phyloP scores from a whole-genome alignment of 2,113 vertebrate species.

The Tragulus kanchil region DNA sequence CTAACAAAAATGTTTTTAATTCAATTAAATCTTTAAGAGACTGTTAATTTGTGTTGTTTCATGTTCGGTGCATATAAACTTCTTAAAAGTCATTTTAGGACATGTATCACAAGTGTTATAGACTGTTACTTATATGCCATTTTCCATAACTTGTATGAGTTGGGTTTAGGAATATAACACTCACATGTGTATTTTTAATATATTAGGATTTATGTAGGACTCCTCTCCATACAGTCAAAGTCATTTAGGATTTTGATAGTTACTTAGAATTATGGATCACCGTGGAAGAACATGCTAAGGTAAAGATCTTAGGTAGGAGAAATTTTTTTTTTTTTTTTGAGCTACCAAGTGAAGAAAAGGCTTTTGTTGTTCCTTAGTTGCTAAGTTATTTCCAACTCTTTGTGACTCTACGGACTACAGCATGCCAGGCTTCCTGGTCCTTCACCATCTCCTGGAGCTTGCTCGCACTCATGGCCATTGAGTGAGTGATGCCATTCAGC shows the following conservation, averaged over 20 bases:
- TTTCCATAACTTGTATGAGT: background rate
- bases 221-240: background rate
- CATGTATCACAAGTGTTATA: background rate
- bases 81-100: slow-evolving; percentile 16
- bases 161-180: background rate
- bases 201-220: background rate
- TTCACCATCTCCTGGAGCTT: background rate
- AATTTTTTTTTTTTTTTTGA: background rate
- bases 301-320: background rate
- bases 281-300: background rate
- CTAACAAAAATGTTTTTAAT: slow-evolving; percentile 36
- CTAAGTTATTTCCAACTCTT: background rate
- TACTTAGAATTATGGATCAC: background rate
- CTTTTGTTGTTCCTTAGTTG: background rate
- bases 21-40: background rate
- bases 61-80: background rate
- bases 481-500: background rate
- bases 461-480: background rate
- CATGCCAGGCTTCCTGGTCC: background rate
- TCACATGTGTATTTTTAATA: background rate
- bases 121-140: background rate
- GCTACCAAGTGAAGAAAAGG: background rate
- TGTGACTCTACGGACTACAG: background rate
- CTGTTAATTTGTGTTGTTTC: background rate
- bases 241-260: slow-evolving; percentile 21